Base-by-base conservation (phyloP, 1,140 invertebrate species). In the Macrobrachium nipponense region DNA sequence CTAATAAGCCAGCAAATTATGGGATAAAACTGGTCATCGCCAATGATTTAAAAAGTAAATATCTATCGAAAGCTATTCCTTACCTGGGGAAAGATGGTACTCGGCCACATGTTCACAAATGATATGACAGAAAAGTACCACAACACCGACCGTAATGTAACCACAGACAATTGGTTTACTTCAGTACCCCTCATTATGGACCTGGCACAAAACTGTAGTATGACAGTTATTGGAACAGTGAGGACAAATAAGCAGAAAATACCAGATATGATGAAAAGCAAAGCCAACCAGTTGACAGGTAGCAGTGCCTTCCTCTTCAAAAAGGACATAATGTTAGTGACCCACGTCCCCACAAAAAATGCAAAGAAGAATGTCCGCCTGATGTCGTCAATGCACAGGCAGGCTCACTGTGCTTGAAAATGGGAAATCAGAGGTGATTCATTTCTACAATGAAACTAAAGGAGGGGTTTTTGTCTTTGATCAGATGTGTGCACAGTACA, bases 171-270 rank as follows among this genome's bases (percentile, higher is more conserved):
- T 59, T 89, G 76, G 82, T 89, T 89, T 80, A 89, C 87, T n/a
- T 75, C 62, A 20, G 81, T 89, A 36, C 44, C 23, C 5, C 44
- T 89, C 2, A 72, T 79, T 23, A 27, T 66, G 60, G 79, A 89
- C n/a, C 60, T 89, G 59, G 44, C 89, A 10, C 43, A 23, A 23
- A 85, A 75, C 20, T 15, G 17, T 77, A 83, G 88, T 79, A 81
- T 92, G 73, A 90, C 91, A 64, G 89, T 91, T 80, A 88, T 92
- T 18, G 92, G 92, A 43, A 92, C 92, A 23, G 78, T 93, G 61
- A 90, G 89, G 87, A 91, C 91, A 90, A 92, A 92, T 86, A 92
- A 92, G 90, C 88, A 87, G 80, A 87, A 92, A 87, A 90, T 92
- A 44, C 91, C 91, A 64, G 27, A 70, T 58, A 27, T 73, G 18